Evolutionary conservation across 2,888 invertebrate genomes (phyloP).

Genomic region (Julus scanicus): DNA sequence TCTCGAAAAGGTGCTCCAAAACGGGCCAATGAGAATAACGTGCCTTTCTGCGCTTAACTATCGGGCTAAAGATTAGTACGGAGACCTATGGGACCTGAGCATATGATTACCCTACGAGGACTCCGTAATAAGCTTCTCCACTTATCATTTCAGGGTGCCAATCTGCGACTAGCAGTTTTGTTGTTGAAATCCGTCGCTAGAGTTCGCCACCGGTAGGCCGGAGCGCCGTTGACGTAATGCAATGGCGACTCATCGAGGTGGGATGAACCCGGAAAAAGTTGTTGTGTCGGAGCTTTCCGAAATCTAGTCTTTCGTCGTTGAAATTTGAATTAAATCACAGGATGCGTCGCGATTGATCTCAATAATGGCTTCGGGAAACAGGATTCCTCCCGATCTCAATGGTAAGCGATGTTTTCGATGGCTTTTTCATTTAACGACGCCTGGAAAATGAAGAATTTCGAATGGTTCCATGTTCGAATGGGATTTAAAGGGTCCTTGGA

Average conservation of each 20-base stretch:
- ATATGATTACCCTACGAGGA: no score
- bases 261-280: conserved; percentile 41
- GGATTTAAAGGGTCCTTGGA: no score
- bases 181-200: background rate
- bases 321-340: background rate
- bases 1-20: no score
- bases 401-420: conserved; percentile 37
- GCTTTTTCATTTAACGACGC: no score
- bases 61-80: no score
- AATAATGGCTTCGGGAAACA: conserved; percentile 53
- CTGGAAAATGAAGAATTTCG: no score
- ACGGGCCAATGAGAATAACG: no score
- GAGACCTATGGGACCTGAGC: no score
- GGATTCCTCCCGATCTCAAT: conserved; percentile 51
- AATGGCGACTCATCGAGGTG: conserved; percentile 26
- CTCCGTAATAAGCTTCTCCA: no score
- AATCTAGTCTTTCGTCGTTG: background rate
- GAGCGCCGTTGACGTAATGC: background rate
- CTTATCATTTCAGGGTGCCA: no score
- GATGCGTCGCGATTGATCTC: conserved; percentile 4
- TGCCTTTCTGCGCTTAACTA: no score
- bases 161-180: background rate
- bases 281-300: background rate
- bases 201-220: background rate
- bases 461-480: no score